phyloP scores from a whole-genome alignment of 2,888 invertebrate species.

The Calephelis perditalis region DNA sequence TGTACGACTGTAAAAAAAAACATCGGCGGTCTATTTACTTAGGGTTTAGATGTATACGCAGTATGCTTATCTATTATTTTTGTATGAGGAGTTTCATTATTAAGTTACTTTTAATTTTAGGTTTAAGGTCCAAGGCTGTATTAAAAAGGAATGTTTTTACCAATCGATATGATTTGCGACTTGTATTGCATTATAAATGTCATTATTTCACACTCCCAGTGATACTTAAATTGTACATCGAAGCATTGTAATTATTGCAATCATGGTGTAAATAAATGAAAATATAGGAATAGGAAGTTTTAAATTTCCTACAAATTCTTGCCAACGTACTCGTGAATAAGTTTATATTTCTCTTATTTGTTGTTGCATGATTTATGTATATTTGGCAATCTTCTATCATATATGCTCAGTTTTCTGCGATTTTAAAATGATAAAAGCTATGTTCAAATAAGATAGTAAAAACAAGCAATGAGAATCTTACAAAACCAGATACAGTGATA shows the following conservation, averaged over 20 bases:
- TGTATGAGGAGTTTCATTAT: conserved; percentile 71
- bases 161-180: conserved; percentile 18
- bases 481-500: too few species aligned
- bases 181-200: conserved; percentile 21
- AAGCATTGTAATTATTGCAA: background rate
- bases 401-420: too few species aligned
- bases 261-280: background rate
- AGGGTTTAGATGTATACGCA: conserved; percentile 54
- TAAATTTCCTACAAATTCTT: conserved; percentile 1
- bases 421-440: too few species aligned
- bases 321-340: background rate
- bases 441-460: too few species aligned
- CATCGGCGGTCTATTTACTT: conserved; percentile 72
- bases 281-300: background rate
- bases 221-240: background rate
- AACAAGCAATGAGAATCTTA: too few species aligned
- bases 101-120: conserved; percentile 71
- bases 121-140: conserved; percentile 76
- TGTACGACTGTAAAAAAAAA: conserved; percentile 31
- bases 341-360: too few species aligned
- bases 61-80: conserved; percentile 64
- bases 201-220: background rate
- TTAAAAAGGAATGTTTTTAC: conserved; percentile 55
- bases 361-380: too few species aligned
- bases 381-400: too few species aligned